Evolutionary conservation across 2,888 invertebrate genomes (phyloP).

Genomic region (Phragmatobia fuliginosa): DNA sequence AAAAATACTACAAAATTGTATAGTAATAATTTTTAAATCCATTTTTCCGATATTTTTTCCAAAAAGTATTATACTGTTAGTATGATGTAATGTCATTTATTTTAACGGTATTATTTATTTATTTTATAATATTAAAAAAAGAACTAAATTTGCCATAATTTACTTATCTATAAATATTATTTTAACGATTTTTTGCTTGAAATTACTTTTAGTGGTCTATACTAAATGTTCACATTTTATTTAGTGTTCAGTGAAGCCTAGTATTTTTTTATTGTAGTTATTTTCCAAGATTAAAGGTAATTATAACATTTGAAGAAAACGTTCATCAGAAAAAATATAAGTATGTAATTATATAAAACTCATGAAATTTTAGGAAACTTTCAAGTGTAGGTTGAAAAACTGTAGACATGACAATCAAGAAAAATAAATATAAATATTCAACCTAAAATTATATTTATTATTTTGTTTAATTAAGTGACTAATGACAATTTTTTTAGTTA

Average conservation of each 20-base stretch:
- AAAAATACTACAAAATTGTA: conserved; percentile 7
- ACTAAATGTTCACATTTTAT: not conserved
- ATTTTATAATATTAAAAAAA: not conserved
- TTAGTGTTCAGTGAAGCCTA: not conserved
- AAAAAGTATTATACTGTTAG: not conserved
- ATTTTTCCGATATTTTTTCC: not conserved
- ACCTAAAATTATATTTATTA: not conserved
- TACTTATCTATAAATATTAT: not conserved
- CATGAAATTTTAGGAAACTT: not conserved
- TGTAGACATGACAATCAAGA: not conserved
- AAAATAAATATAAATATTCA: not conserved
- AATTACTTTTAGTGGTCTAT: not conserved
- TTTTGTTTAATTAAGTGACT: not conserved
- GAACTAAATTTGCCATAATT: not conserved
- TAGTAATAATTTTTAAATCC: not conserved
- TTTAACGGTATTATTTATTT: not conserved
- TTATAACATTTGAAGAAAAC: not conserved
- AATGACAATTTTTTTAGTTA: not conserved
- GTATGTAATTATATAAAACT: no score
- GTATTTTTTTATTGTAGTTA: not conserved
- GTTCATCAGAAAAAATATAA: not conserved
- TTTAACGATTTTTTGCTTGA: not conserved
- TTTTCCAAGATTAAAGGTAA: not conserved
- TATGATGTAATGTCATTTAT: not conserved
- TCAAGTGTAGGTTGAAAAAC: not conserved